Base-by-base conservation (phyloP, 2,797 vertebrate species). In the Rhinella marina region DNA sequence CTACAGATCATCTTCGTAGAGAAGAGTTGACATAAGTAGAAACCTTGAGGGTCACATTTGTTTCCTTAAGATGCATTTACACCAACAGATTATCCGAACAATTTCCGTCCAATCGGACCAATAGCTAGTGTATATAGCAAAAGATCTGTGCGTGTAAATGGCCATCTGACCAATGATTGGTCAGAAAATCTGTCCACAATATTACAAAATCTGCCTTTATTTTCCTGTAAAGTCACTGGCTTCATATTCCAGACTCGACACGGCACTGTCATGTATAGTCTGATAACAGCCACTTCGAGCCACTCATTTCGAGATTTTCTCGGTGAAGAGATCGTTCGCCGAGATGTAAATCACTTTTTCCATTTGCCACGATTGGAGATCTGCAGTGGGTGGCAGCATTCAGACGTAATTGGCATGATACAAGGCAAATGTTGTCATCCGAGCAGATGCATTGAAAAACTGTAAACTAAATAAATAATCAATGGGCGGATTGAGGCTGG, bases 391-490 rank as follows among this genome's bases (percentile, higher is more conserved):
- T 82, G 75, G 85, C 82, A 73, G 52, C 86, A 84, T 72, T 73
- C 50, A 61, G 59, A 77, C 72, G 84, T 83, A 83, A 89, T 86
- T 86, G 62, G 73, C 66, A 86, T 52, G 73, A 80, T 68, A 86
- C 85, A 86, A 83, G 72, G 54, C 80, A 82, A 89, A 86, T 48
- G 73, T 77, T 89, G 85, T 80, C 84, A 89, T 84, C 80, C 41
- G 75, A 89, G 75, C 54, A 77, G 29, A 83, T 79, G 85, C 80
- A 89, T 86, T 84, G 85, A 57, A 89, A 89, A 86, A 89, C 81
- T 86, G 85, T 86, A 87, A 89, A 86, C 50, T 52, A 78, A 89
- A 85, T 88, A 85, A 81, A 88, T 88, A 80, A 89, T 89, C 88
- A 52, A 89, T 89, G 77, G 64, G 61, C 64, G 81, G 80, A 86